Percentiles rank a stretch among this genome's conserved stretches.
These are phyloP conservation scores for Sminthopsis crassicaudata DNA, from an alignment of 2,113 vertebrate genomes.

Conservation along the genomic window DNA sequence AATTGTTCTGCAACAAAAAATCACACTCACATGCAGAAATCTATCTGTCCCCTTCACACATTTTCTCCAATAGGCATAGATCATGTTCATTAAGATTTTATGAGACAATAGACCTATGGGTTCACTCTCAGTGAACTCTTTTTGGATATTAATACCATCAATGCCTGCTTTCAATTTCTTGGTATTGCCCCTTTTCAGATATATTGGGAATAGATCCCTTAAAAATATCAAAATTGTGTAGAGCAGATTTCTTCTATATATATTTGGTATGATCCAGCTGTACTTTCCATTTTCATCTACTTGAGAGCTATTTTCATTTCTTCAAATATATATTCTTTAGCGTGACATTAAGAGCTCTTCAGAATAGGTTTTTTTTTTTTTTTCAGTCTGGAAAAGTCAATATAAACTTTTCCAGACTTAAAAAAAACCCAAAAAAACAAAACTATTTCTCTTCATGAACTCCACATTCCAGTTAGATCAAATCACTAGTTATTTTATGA, in stretches of 20 bases:
- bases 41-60: neutral
- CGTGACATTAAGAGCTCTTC: neutral
- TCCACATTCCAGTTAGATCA: neutral
- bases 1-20: neutral
- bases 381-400: too few species aligned
- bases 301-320: neutral
- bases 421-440: too few species aligned
- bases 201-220: neutral
- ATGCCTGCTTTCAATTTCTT: neutral
- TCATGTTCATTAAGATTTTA: neutral
- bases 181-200: neutral
- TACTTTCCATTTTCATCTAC: neutral
- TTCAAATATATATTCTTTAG: neutral
- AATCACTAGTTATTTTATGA: neutral
- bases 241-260: neutral
- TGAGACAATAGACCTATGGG: neutral
- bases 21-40: neutral
- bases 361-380: too few species aligned
- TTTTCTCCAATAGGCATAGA: neutral
- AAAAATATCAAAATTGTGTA: neutral
- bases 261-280: neutral
- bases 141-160: neutral
- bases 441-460: neutral
- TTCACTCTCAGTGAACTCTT: neutral
- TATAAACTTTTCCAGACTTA: neutral